phyloP scores from a whole-genome alignment of 1,140 invertebrate genomes.

The Pseudomyrmex concolor region DNA sequence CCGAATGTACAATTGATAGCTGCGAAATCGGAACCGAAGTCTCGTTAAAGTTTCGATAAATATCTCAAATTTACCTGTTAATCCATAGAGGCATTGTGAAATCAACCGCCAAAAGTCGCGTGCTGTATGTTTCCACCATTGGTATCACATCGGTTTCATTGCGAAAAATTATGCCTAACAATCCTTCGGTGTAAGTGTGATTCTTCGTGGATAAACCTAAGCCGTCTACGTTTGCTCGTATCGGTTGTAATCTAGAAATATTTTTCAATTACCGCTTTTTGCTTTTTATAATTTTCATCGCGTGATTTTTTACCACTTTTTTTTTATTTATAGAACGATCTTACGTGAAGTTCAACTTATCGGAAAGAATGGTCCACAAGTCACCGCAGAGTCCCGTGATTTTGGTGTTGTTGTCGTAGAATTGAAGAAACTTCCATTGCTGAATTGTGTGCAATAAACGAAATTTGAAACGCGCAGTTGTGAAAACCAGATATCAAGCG shows the following conservation, averaged over 20 bases:
- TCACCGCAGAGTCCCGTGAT: conserved; percentile 53
- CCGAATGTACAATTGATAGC: background rate
- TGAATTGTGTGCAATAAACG: conserved; percentile 7
- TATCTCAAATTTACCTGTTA: conserved; percentile 41
- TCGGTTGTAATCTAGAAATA: conserved; percentile 63
- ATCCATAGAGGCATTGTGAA: conserved; percentile 53
- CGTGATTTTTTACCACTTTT: background rate
- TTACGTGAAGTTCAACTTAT: conserved; percentile 72
- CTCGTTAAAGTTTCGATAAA: background rate
- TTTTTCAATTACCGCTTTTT: background rate
- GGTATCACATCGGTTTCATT: conserved; percentile 71
- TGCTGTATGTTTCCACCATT: conserved; percentile 1
- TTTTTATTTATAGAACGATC: background rate
- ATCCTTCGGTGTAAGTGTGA: conserved; percentile 49
- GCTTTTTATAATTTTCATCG: conserved; percentile 16
- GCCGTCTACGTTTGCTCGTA: background rate
- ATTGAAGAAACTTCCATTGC: conserved; percentile 20
- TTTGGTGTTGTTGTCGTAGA: conserved; percentile 44
- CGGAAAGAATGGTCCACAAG: conserved; percentile 57
- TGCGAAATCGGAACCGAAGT: conserved; percentile 2
- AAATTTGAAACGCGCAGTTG: background rate
- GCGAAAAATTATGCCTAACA: conserved; percentile 61
- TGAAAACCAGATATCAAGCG: background rate
- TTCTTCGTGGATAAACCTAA: conserved; percentile 41
- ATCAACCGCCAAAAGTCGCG: background rate